Conservation (phyloP, 1,140 invertebrate genomes). For the Drosophila trapezifrons region DNA sequence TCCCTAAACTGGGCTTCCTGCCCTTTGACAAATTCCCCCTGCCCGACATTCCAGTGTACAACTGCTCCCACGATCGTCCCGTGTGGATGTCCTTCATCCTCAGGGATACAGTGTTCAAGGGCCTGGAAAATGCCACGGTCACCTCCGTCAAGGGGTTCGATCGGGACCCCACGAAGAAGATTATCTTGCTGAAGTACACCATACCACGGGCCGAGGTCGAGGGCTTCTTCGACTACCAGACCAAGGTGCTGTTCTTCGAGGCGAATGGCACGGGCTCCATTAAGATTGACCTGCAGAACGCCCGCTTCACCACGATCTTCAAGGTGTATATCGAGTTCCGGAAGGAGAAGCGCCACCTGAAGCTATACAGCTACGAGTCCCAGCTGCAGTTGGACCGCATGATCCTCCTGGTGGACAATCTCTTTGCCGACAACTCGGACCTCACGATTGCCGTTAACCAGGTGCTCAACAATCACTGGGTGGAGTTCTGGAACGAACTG, state of each 20-base stretch:
- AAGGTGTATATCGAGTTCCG: slow-evolving; percentile 40
- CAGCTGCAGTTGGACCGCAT: slow-evolving; percentile 36
- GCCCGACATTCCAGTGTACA: slow-evolving; percentile 17
- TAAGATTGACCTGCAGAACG: slow-evolving; percentile 39
- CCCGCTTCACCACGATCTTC: slow-evolving; percentile 10
- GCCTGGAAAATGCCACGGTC: slow-evolving; percentile 40
- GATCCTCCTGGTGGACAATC: slow-evolving; percentile 39
- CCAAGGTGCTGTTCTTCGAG: slow-evolving; percentile 3
- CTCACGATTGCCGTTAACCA: slow-evolving; percentile 34
- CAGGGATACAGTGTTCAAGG: slow-evolving; percentile 18
- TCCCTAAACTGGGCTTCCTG: neutral
- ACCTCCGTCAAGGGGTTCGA: slow-evolving; percentile 26
- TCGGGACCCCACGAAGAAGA: slow-evolving; percentile 4
- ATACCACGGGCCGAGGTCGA: slow-evolving; percentile 16
- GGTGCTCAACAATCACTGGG: slow-evolving; percentile 48
- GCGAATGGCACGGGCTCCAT: slow-evolving; percentile 16
- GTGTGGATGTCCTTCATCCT: slow-evolving; percentile 26
- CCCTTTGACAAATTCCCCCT: slow-evolving; percentile 17
- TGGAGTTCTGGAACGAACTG: slow-evolving; percentile 54
- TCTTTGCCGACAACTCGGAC: slow-evolving; percentile 44
- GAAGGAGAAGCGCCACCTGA: slow-evolving; percentile 43
- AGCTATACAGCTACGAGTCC: slow-evolving; percentile 22
- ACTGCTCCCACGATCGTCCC: slow-evolving; percentile 19
- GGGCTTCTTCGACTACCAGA: slow-evolving; percentile 25
- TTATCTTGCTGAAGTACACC: slow-evolving; percentile 7